Evolutionary conservation across 2,113 vertebrate species (phyloP).

Genomic region (Dicentrarchus labrax): DNA sequence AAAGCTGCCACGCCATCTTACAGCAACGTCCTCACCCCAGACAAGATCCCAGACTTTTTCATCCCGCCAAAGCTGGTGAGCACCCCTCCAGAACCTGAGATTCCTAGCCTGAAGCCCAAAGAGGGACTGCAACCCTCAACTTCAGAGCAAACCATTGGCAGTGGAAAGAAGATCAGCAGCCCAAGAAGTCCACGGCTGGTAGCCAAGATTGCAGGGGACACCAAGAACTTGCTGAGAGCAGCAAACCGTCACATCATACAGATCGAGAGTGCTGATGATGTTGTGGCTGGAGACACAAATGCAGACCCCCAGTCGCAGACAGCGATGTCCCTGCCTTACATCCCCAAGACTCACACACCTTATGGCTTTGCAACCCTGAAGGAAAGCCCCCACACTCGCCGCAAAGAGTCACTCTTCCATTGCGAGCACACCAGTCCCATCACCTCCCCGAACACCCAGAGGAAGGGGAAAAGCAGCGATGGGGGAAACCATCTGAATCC

Average conservation of each 20-base stretch:
- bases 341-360: conserved; percentile 95
- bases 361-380: conserved; percentile 94
- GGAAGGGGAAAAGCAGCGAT: conserved; percentile 79
- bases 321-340: conserved; percentile 92
- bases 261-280: conserved; percentile 94
- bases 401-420: conserved; percentile 96
- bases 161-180: conserved; percentile 85
- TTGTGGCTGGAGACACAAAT: conserved; percentile 86
- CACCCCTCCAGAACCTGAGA: conserved; percentile 85
- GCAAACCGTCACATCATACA: conserved; percentile 95
- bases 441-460: conserved; percentile 89
- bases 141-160: conserved; percentile 87
- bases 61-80: conserved; percentile 94
- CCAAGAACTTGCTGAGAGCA: conserved; percentile 87
- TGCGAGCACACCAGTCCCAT: conserved; percentile 91
- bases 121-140: conserved; percentile 80
- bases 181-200: conserved; percentile 91
- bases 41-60: conserved; percentile 98
- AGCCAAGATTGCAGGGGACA: conserved; percentile 87
- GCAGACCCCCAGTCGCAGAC: conserved; percentile 92
- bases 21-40: conserved; percentile 96
- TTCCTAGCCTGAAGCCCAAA: conserved; percentile 74
- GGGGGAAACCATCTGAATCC: conserved; percentile 82
- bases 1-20: conserved; percentile 84
- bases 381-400: conserved; percentile 96